Evolutionary conservation across 2,113 vertebrate species (phyloP).

Genomic region (Scomber scombrus): DNA sequence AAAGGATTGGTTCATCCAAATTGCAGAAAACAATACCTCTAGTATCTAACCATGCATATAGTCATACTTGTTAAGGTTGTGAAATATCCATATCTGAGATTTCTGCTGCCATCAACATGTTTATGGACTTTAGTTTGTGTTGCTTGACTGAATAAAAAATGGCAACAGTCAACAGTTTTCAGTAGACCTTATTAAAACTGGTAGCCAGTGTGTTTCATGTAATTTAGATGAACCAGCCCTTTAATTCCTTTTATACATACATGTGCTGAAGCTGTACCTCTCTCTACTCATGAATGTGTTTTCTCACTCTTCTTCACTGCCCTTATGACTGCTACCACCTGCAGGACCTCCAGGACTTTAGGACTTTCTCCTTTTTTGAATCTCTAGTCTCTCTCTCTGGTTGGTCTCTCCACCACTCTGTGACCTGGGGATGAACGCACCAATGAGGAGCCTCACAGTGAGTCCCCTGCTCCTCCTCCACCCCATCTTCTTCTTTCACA

Average conservation of each 20-base stretch:
- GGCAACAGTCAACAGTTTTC: background rate
- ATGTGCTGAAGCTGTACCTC: background rate
- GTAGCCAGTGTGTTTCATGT: background rate
- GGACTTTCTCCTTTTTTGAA: conserved; percentile 65
- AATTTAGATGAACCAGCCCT: background rate
- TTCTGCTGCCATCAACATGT: background rate
- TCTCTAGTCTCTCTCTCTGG: conserved; percentile 74
- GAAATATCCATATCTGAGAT: background rate
- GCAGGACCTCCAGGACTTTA: conserved; percentile 66
- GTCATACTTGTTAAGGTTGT: background rate
- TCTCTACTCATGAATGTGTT: conserved; percentile 34
- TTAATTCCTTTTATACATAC: no score
- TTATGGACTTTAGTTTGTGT: background rate
- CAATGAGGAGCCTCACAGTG: conserved; percentile 91
- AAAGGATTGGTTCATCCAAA: background rate
- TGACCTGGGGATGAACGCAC: conserved; percentile 88
- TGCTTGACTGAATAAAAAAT: no score
- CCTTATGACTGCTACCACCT: conserved; percentile 59
- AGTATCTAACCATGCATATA: background rate
- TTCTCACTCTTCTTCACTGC: conserved; percentile 42
- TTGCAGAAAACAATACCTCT: background rate
- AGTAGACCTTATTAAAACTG: background rate
- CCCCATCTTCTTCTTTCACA: conserved; percentile 77
- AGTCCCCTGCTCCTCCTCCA: conserved; percentile 77
- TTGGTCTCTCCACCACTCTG: conserved; percentile 80